phyloP scores from a whole-genome alignment of 2,888 invertebrate species.

The Synanthedon andrenaeformis region DNA sequence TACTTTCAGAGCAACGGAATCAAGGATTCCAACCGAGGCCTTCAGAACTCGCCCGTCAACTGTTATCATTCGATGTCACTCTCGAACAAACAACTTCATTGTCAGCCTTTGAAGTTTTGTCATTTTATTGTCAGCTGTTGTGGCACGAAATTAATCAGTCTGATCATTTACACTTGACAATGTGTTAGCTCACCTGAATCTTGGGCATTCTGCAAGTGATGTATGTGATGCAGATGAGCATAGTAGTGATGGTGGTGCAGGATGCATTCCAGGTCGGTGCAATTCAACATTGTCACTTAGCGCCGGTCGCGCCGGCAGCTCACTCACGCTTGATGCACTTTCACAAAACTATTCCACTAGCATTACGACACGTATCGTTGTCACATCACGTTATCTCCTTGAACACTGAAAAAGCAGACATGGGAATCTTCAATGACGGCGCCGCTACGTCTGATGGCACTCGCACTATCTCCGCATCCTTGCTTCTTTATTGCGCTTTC shows the following conservation, averaged over 20 bases:
- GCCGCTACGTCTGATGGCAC: constrained; percentile 45
- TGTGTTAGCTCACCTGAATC: constrained; percentile 63
- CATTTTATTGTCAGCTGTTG: constrained; percentile 33
- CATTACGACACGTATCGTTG: constrained; percentile 55
- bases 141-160: constrained; percentile 14
- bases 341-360: constrained; percentile 68
- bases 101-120: constrained; percentile 26
- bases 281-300: constrained; percentile 76
- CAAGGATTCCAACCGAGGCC: constrained; percentile 28
- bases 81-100: constrained; percentile 46
- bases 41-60: constrained; percentile 18
- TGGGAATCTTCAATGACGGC: constrained; percentile 27
- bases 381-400: constrained; percentile 67
- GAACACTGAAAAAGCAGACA: constrained; percentile 37
- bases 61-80: constrained; percentile 36
- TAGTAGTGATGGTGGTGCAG: constrained; percentile 81
- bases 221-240: constrained; percentile 78
- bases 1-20: constrained; percentile 13
- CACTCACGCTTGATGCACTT: constrained; percentile 62
- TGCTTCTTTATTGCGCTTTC: constrained; percentile 30
- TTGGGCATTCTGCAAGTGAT: constrained; percentile 76
- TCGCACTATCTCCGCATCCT: constrained; percentile 20
- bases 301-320: constrained; percentile 40
- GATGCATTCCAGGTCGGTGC: constrained; percentile 82
- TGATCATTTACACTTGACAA: not conserved